Base-by-base conservation (phyloP, 2,113 vertebrate species). In the Dermatemys mawii region DNA sequence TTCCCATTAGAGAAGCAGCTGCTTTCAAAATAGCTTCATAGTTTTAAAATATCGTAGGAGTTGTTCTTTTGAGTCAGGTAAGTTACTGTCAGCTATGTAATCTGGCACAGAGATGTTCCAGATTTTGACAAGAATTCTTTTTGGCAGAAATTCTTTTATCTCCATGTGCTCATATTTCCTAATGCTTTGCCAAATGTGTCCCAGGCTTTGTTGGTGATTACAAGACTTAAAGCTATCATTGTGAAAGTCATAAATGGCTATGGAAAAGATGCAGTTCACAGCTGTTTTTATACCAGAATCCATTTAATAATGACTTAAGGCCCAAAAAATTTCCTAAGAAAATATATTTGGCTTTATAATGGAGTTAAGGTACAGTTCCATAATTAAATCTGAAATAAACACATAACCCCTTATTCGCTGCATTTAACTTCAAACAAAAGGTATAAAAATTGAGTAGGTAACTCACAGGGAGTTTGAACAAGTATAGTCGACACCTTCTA, bases 351-450 rank as follows among this genome's bases (percentile, higher is more conserved):
- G 24, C 21, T 89, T 82, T 70, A 82, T 89, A 86, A 82, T 10
- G 22, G 63, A 90, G 87, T 73, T 86, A 93, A 93, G 86, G 1
- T 44, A 87, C 73, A 55, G 51, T n/a, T 94, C 91, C 27, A 57
- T 86, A 94, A 90, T 96, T 90, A 95, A 96, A 96, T 11, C 55
- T 73, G 70, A 96, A 96, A 92, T 83, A 87, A 94, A 48, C 2
- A 2, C 90, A 94, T 89, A 94, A 78, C 19, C 92, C 51, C n/a
- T 26, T 46, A 44, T 91, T 91, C 73, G 46, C 21, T 89, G 46
- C 55, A 90, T 82, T 94, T 94, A 90, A 78, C 51, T 93, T 78
- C 82, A 93, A 84, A 87, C n/a, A 94, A 90, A 96, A 93, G 67
- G 49, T 84, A 87, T 90, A 95, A 92, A 97, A 95, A 87, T 32